phyloP scores from a whole-genome alignment of 2,113 vertebrate species.

The Nanger granti region DNA sequence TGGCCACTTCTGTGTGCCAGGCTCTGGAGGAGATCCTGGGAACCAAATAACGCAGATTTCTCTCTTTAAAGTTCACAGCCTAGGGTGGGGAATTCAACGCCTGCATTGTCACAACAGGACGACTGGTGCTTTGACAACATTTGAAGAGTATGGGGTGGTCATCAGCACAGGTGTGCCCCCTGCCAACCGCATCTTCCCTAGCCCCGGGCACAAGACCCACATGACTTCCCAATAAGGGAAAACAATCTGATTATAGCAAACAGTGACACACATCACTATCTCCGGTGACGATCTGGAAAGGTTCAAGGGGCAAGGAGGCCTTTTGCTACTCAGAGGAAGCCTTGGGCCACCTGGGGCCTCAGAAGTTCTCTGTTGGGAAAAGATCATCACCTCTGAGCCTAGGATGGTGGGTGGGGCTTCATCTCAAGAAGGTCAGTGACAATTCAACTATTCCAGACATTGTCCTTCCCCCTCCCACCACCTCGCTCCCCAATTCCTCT shows the following conservation, averaged over 20 bases:
- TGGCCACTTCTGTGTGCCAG: no score
- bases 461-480: no score
- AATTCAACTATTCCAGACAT: not conserved
- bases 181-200: not conserved
- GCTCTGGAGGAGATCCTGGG: not conserved
- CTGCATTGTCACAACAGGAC: not conserved
- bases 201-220: not conserved
- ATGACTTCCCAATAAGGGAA: not conserved
- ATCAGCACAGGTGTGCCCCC: rapidly evolving
- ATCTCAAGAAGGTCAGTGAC: not conserved
- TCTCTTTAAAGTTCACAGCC: not conserved
- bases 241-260: not conserved
- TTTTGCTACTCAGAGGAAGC: not conserved
- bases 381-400: not conserved
- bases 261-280: not conserved
- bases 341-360: not conserved
- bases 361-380: not conserved
- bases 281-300: not conserved
- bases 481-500: not conserved
- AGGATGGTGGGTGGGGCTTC: not conserved
- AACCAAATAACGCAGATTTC: not conserved
- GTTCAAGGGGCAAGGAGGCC: not conserved
- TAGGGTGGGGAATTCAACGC: rapidly evolving
- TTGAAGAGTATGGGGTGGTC: not conserved
- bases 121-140: not conserved